Base-by-base conservation (phyloP, 2,113 vertebrate genomes). In the Phodopus roborovskii region DNA sequence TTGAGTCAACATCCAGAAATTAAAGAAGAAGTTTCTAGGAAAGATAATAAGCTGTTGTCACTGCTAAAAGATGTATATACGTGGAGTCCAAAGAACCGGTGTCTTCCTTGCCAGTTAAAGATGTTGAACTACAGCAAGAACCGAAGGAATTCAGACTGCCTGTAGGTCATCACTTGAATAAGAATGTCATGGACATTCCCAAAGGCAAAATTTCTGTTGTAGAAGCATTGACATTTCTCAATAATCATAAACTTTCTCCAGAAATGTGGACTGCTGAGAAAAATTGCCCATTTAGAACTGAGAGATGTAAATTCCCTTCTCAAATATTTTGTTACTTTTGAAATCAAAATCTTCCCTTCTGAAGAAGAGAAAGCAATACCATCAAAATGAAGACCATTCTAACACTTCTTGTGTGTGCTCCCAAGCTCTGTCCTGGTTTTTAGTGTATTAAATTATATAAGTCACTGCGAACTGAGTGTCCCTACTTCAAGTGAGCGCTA, bases 151-250 rank as follows among this genome's bases (percentile, higher is more conserved):
- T 98, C 88, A 98, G 99, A 95, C 98, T 97, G 33, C 97, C 98
- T 10, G 99, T 97, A 96, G 98, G 95, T 24, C 93, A 96, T 39
- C 87, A 83, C 0, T 98, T 98, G 10, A 96, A 97, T 87, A 66
- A 97, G 71, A 98, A 99, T 56, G 58, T 99, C 94, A 95, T 97
- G 9, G 98, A 98, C 58, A 98, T 99, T 97, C 98, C 99, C 1
- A 99, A 98, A 98, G 99, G 99, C 97, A 99, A 99, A 94, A 98
- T 99, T 97, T 99, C 99, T 56, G 84, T 99, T 92, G 97, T 98
- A 15, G 99, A 99, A 94, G 99, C 98, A 62, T 95, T 99, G 96
- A 99, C 97, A 0, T 98, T 99, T 82, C 98, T 99, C 85, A 98
- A 98, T 98, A 99, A 99, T 96, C 99, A 99, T 98, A 99, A 99